Conservation (phyloP, 2,888 invertebrate species). For the Autographa gamma region DNA sequence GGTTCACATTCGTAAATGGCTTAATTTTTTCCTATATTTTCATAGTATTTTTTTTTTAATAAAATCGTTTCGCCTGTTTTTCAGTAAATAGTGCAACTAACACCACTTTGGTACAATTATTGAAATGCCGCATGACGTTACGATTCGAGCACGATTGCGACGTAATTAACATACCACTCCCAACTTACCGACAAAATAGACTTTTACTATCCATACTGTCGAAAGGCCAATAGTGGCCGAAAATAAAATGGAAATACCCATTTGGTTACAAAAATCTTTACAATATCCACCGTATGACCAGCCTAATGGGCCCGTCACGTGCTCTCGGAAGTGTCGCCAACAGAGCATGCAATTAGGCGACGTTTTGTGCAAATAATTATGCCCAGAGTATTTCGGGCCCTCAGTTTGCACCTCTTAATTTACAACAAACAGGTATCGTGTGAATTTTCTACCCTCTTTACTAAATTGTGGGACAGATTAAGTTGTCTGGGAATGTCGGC, state of each 20-base stretch:
- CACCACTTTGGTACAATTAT: no score
- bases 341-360: constrained; percentile 85
- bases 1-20: no score
- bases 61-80: no score
- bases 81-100: no score
- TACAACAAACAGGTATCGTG: constrained; percentile 68
- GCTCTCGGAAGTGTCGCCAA: constrained; percentile 77
- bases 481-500: constrained; percentile 58
- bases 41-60: no score
- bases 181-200: no score
- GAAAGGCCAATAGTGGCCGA: no score
- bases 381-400: constrained; percentile 70
- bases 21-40: no score
- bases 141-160: no score
- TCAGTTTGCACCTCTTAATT: constrained; percentile 76
- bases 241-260: background rate
- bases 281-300: constrained; percentile 38
- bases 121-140: no score
- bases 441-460: constrained; percentile 54
- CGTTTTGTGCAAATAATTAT: constrained; percentile 86
- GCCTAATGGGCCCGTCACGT: constrained; percentile 72
- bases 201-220: no score
- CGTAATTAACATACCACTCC: no score
- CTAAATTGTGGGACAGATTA: constrained; percentile 50
- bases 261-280: background rate